Evolutionary conservation across 2,888 invertebrate species (phyloP), one percentile per base, ranked within the genome.

Genomic region (Drosophila cognata): DNA sequence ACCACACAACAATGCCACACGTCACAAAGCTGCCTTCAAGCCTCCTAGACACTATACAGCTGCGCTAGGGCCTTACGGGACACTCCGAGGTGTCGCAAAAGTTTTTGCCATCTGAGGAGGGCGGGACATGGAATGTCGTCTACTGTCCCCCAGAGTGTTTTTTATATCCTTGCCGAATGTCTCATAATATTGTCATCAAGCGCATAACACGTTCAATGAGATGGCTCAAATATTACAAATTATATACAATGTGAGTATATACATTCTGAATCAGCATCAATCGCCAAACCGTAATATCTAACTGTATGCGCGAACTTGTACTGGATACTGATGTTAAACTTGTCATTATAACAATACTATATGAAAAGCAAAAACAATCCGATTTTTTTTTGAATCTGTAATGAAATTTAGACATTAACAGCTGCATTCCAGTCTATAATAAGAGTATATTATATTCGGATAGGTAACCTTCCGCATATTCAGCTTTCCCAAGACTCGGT

Each of bases 71-170:
- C 55, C 79, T 70, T 64, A 28, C 33, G 75, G 63, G 62, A 66
- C 69, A 36, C n/a, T 18, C 56, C 25, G 65, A 81, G 78, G 84
- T 86, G 84, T 74, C 74, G 71, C 72, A 53, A 77, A 81, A 84
- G 77, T 86, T 88, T 79, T 67, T 33, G 71, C 62, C 69, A 51
- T 67, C 56, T 35, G 29, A 55, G 11, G 2, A 31, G 28, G 43
- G 38, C 13, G 21, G 18, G 46, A 25, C 11, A n/a, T 5, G 36
- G n/a, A n/a, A 65, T 59, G 70, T 61, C 63, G 71, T 82, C 87
- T 88, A 89, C 89, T 89, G 89, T 85, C 89, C 89, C 89, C 91
- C 72, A 78, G 89, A 87, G 91, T 87, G 90, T 87, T 84, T 90
- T 85, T 88, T 11, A 36, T 38, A 57, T 57, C 41, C 41, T 41